A percentile compares a stretch with the other conserved stretches of the same genome.
These are phyloP conservation scores for Notolabrus celidotus DNA, from an alignment of 2,797 vertebrate species.

Conservation along the genomic window DNA sequence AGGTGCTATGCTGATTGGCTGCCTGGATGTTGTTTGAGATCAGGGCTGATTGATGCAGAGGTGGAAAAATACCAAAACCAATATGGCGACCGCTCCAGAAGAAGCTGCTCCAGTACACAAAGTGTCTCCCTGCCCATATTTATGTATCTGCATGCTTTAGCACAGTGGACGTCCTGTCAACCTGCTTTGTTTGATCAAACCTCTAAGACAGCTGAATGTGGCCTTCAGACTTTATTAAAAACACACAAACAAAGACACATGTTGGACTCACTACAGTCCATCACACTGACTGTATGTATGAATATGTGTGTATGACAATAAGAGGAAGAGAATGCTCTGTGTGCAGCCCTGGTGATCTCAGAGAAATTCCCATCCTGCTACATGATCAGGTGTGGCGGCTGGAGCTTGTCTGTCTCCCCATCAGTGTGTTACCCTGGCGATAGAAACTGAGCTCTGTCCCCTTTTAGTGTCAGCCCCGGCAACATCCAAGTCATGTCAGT, in stretches of 20 bases:
- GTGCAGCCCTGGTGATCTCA: too few species aligned
- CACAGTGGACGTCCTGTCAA: neutral
- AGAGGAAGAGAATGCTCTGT: slow-evolving; percentile 37
- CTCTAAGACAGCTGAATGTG: slow-evolving; percentile 47
- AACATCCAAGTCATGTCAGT: slow-evolving; percentile 67
- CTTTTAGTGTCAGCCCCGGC: slow-evolving; percentile 79
- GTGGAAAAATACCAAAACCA: too few species aligned
- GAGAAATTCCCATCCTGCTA: slow-evolving; percentile 26
- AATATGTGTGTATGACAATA: slow-evolving; percentile 38
- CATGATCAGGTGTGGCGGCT: slow-evolving; percentile 78
- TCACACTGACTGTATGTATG: slow-evolving; percentile 9
- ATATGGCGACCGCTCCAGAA: too few species aligned
- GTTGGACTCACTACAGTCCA: slow-evolving; percentile 15
- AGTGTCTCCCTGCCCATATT: neutral
- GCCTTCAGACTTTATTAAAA: slow-evolving; percentile 19
- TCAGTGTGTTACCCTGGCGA: slow-evolving; percentile 77
- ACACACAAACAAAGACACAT: slow-evolving; percentile 11
- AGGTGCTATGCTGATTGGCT: too few species aligned
- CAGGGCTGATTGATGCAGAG: too few species aligned
- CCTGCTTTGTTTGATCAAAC: neutral
- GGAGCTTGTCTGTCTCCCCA: slow-evolving; percentile 69
- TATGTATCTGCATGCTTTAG: neutral
- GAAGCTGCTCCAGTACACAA: too few species aligned
- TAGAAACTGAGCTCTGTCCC: slow-evolving; percentile 79
- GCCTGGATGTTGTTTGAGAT: too few species aligned